phyloP scores from a whole-genome alignment of 1,140 invertebrate genomes.

The Drosophila jambulina region DNA sequence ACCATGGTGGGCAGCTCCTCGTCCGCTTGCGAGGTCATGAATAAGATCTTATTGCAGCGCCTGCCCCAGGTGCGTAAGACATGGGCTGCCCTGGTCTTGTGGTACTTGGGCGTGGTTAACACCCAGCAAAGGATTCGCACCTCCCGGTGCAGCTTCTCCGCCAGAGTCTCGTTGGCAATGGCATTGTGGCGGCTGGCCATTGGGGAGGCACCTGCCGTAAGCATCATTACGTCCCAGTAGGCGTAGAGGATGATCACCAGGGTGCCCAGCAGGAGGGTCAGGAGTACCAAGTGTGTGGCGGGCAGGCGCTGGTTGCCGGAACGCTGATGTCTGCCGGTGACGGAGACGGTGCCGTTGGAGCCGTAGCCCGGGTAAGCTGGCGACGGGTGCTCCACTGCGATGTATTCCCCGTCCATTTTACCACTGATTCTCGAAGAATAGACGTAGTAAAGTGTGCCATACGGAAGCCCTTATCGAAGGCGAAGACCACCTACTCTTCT shows the following conservation, averaged over 20 bases:
- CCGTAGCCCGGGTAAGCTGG: constrained; percentile 1
- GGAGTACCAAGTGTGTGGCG: constrained; percentile 12
- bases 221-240: constrained; percentile 63
- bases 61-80: constrained; percentile 98
- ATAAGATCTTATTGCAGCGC: constrained; percentile 94
- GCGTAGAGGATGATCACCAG: constrained; percentile 33
- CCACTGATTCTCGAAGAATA: constrained; percentile 13
- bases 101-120: constrained; percentile 95
- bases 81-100: constrained; percentile 94
- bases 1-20: constrained; percentile 87
- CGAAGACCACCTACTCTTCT: not conserved
- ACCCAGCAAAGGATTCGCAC: constrained; percentile 97
- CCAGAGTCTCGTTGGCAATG: constrained; percentile 21
- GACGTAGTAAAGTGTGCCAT: not conserved
- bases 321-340: constrained; percentile 3
- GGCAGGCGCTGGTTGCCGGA: constrained; percentile 4
- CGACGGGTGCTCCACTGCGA: constrained; percentile 32
- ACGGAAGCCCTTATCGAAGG: constrained; percentile 9
- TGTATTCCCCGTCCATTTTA: constrained; percentile 42
- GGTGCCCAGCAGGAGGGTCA: constrained; percentile 11
- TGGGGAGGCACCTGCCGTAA: not conserved
- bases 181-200: not conserved
- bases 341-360: not conserved
- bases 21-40: constrained; percentile 92
- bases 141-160: constrained; percentile 85